Percentiles rank a stretch among this genome's conserved stretches.
These are phyloP conservation scores for Micropterix aruncella DNA, from an alignment of 2,888 invertebrate species.

Conservation along the genomic window DNA sequence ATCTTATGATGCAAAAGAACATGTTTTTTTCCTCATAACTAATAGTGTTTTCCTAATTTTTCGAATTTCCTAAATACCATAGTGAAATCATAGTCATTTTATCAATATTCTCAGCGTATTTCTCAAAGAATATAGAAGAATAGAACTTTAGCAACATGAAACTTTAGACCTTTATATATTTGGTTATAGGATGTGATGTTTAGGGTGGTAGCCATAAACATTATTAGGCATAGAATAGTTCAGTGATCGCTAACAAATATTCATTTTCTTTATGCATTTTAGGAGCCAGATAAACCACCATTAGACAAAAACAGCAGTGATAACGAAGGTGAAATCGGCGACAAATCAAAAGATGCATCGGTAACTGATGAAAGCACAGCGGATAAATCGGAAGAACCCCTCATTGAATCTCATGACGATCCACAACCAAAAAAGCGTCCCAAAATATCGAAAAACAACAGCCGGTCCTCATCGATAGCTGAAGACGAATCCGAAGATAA, in stretches of 20 bases:
- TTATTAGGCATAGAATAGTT: too few relatives aligned
- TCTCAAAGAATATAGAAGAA: conserved; percentile 9
- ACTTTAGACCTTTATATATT: too few relatives aligned
- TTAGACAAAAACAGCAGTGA: conserved; percentile 3
- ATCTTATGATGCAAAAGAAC: too few relatives aligned
- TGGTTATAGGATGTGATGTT: too few relatives aligned
- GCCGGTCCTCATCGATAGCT: conserved; percentile 2
- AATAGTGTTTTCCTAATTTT: too few relatives aligned
- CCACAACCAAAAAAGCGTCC: background rate
- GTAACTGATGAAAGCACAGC: conserved; percentile 17
- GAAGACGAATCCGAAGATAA: conserved; percentile 15
- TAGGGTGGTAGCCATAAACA: too few relatives aligned
- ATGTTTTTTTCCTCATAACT: too few relatives aligned
- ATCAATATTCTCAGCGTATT: conserved; percentile 12
- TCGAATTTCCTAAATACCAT: too few relatives aligned
- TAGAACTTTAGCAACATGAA: conserved; percentile 11
- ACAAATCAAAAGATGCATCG: conserved; percentile 17
- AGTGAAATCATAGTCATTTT: conserved; percentile 7
- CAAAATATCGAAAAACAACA: conserved; percentile 5
- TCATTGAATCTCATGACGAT: conserved; percentile 6
- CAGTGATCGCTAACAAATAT: too few relatives aligned
- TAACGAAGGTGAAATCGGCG: conserved; percentile 10
- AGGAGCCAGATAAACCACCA: too few relatives aligned
- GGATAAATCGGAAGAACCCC: conserved; percentile 13
- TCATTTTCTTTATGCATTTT: too few relatives aligned